A percentile compares a stretch with the other conserved stretches of the same genome.
Conservation (phyloP, 1,140 invertebrate species). For the Leptinotarsa defecta region DNA sequence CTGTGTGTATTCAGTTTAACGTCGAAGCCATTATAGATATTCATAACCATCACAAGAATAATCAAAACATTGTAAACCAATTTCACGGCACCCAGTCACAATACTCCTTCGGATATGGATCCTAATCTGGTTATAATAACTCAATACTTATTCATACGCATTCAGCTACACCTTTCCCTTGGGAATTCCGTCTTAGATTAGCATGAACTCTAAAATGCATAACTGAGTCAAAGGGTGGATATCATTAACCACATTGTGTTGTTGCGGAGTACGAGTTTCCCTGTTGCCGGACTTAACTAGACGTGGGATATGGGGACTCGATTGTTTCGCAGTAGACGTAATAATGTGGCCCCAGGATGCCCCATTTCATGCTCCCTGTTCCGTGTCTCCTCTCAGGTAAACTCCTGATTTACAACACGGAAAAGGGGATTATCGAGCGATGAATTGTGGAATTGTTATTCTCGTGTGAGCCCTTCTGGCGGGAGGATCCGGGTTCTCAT, state of each 20-base stretch:
- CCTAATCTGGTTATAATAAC: constrained; percentile 14
- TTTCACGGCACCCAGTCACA: not conserved
- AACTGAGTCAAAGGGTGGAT: constrained; percentile 39
- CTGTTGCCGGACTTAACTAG: constrained; percentile 45
- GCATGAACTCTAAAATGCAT: constrained; percentile 47
- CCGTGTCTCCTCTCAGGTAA: constrained; percentile 7
- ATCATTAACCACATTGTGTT: constrained; percentile 45
- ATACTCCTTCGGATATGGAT: not conserved
- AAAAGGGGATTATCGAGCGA: constrained; percentile 4
- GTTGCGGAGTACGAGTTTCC: constrained; percentile 24
- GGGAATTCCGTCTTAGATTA: constrained; percentile 44
- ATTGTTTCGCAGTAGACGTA: constrained; percentile 34
- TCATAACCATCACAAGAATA: not conserved
- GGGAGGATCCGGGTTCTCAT: not conserved
- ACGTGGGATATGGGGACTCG: constrained; percentile 43
- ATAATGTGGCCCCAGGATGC: constrained; percentile 21
- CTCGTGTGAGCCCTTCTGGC: not conserved
- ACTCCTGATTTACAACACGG: constrained; percentile 8
- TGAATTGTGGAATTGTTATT: constrained; percentile 6
- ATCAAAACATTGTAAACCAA: not conserved
- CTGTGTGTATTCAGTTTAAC: too few relatives aligned
- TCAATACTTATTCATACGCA: constrained; percentile 26
- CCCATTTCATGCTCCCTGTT: not conserved
- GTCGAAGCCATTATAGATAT: too few relatives aligned
- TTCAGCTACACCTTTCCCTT: constrained; percentile 25